These are phyloP conservation scores for Paralichthys olivaceus DNA, from an alignment of 2,113 vertebrate genomes.

Conservation along the genomic window DNA sequence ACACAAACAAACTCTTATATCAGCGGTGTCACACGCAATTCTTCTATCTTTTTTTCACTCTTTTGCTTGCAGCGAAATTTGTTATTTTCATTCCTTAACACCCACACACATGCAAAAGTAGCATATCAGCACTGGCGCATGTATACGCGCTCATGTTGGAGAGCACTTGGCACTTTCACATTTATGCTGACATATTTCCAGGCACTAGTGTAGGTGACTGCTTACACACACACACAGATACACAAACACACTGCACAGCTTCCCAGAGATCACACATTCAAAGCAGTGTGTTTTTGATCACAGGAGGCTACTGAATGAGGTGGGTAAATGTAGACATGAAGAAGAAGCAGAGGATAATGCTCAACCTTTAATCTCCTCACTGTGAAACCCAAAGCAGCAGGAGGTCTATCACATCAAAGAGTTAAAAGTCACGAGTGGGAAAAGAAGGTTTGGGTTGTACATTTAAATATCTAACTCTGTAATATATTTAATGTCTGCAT, in stretches of 20 bases:
- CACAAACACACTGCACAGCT: slow-evolving; percentile 28
- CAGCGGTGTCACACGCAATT: background rate
- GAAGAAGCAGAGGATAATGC: slow-evolving; percentile 45
- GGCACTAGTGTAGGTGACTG: background rate
- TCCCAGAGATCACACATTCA: slow-evolving; percentile 33
- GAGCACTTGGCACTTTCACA: slow-evolving; percentile 16
- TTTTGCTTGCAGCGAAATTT: slow-evolving; percentile 27
- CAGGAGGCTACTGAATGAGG: slow-evolving; percentile 42
- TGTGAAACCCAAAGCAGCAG: slow-evolving; percentile 52
- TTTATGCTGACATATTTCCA: slow-evolving; percentile 16
- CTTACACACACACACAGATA: slow-evolving; percentile 17
- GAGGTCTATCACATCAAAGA: slow-evolving; percentile 69
- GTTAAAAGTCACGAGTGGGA: slow-evolving; percentile 61
- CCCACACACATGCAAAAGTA: slow-evolving; percentile 41
- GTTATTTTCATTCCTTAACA: slow-evolving; percentile 33
- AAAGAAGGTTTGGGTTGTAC: slow-evolving; percentile 31
- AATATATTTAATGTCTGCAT: slow-evolving; percentile 21
- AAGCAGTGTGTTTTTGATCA: slow-evolving; percentile 55
- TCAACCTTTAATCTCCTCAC: slow-evolving; percentile 59
- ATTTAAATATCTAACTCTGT: slow-evolving; percentile 27
- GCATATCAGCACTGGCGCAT: slow-evolving; percentile 16
- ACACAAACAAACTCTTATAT: slow-evolving; percentile 10
- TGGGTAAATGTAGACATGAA: slow-evolving; percentile 59
- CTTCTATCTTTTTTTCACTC: background rate
- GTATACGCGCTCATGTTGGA: slow-evolving; percentile 5